phyloP scores from a whole-genome alignment of 2,113 vertebrate species.

The Heptranchias perlo region DNA sequence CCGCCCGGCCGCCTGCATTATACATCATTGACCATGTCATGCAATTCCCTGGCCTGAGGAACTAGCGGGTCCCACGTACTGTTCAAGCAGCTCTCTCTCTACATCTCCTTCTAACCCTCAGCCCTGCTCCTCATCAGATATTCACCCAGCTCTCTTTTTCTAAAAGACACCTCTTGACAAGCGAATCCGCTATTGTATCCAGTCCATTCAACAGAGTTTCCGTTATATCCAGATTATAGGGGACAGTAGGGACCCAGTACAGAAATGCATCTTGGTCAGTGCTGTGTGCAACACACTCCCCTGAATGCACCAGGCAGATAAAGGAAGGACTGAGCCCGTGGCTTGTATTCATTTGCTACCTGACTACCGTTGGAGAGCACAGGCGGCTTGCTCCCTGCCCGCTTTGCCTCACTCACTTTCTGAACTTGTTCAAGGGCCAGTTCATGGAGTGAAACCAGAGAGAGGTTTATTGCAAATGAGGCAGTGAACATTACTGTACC shows the following conservation, averaged over 20 bases:
- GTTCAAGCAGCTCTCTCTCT: not conserved
- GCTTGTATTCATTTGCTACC: not conserved
- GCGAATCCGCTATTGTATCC: not conserved
- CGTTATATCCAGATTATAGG: not conserved
- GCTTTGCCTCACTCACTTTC: not conserved
- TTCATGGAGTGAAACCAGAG: not conserved
- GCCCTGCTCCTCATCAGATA: too few species aligned
- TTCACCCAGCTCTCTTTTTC: not conserved
- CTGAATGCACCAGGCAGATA: not conserved
- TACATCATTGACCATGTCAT: too few species aligned
- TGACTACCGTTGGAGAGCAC: not conserved
- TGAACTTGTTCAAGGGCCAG: not conserved
- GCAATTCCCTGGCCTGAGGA: too few species aligned
- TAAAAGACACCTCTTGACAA: not conserved
- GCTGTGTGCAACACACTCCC: not conserved
- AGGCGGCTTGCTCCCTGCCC: too few species aligned
- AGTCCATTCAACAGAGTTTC: not conserved
- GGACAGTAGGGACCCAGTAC: not conserved
- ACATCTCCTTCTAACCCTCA: not conserved
- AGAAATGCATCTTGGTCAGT: not conserved
- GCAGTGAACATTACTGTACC: not conserved
- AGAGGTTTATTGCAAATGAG: not conserved
- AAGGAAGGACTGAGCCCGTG: not conserved
- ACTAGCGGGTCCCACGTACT: too few species aligned
- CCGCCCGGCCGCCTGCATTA: too few species aligned